Evolutionary conservation across 2,797 vertebrate genomes (phyloP), one percentile per base, ranked within the genome.

Genomic region (Phrynocephalus guinanensis): DNA sequence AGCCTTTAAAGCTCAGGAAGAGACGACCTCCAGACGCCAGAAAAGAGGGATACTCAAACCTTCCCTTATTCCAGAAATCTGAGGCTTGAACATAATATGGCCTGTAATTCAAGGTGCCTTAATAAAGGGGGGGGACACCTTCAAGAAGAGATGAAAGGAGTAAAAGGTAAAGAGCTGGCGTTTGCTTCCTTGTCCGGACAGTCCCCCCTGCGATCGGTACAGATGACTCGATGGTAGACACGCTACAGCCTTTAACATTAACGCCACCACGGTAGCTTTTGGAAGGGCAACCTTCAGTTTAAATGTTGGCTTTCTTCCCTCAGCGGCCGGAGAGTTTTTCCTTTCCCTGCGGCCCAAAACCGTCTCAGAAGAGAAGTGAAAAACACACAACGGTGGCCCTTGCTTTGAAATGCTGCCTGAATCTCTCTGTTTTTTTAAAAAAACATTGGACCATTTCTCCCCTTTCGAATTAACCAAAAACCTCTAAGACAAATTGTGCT

Each of bases 11-110:
- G 77, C 20, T 5, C 26, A n/a, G n/a, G n/a, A n/a, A n/a, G n/a
- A n/a, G n/a, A n/a, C n/a, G n/a, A n/a, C n/a, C n/a, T n/a, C n/a
- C n/a, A n/a, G n/a, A n/a, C n/a, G n/a, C n/a, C n/a, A n/a, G 10
- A 38, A 83, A 83, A 81, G 87, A 63, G 87, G 86, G 85, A 87
- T 80, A 60, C 22, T 26, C 75, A 50, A 6, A 56, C 33, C 33
- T 66, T 75, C 3, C n/a, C 11, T 52, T 68, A 8, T 87, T 30
- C 30, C 18, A 6, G 13, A 52, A 30, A 26, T 26, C 73, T 28
- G 18, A 50, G 33, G 38, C n/a, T 48, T 11, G 44, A 5, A 18
- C 30, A 33, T 24, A 52, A 22, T 22, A 16, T 60, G 66, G 28
- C 13, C 63, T 84, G 60, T 67, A 38, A 30, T 26, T 16, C 60